phyloP scores from a whole-genome alignment of 92 coral and sea anemone genomes.

The Actinostola sp. region DNA sequence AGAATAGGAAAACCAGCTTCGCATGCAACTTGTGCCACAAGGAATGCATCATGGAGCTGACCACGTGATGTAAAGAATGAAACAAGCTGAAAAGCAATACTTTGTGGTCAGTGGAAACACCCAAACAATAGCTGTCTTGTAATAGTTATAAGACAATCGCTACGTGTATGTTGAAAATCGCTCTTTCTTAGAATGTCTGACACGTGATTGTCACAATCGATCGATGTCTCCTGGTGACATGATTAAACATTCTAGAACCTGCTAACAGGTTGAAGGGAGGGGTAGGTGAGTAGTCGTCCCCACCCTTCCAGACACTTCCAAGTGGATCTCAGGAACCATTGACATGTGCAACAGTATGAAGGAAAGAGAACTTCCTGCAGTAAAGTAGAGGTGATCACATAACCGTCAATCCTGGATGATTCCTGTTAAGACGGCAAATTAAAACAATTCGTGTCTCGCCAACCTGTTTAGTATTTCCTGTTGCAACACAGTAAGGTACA shows the following conservation, averaged over 20 bases:
- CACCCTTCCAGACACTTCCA: too few relatives aligned
- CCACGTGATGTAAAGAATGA: conserved; percentile 88
- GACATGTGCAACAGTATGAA: too few relatives aligned
- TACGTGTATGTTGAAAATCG: too few relatives aligned
- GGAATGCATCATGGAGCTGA: conserved; percentile 91
- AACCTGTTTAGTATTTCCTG: conserved; percentile 86
- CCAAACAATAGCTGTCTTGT: not conserved
- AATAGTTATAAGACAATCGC: not conserved
- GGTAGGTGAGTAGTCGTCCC: too few relatives aligned
- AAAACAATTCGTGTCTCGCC: not conserved
- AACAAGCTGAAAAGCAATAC: conserved; percentile 58
- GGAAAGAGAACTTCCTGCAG: too few relatives aligned
- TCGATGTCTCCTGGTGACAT: too few relatives aligned
- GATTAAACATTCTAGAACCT: too few relatives aligned
- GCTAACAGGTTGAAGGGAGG: too few relatives aligned
- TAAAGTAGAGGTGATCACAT: too few relatives aligned
- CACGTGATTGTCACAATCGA: too few relatives aligned
- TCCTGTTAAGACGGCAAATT: not conserved
- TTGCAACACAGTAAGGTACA: conserved; percentile 85
- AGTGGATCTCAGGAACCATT: too few relatives aligned
- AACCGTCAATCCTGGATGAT: not conserved
- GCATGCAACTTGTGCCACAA: conserved; percentile 92
- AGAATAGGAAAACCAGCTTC: conserved; percentile 70
- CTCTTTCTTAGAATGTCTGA: too few relatives aligned
- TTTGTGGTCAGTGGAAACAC: not conserved